Evolutionary conservation across 2,888 invertebrate species (phyloP).

Genomic region (Stomorhina lunata): DNA sequence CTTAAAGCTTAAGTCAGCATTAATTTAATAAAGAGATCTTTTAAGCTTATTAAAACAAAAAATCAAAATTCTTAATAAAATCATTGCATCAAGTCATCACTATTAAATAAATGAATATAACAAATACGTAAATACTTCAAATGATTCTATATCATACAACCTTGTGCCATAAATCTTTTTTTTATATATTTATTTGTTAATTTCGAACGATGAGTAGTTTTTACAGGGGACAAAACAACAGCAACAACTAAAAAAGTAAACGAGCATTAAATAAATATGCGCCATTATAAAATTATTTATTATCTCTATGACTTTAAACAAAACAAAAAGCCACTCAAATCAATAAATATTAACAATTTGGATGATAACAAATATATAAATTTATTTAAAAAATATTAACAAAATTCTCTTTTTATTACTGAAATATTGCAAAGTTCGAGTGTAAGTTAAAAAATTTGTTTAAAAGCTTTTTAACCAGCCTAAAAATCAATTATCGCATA

Average conservation of each 20-base stretch:
- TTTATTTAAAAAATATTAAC: background rate
- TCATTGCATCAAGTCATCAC: no score
- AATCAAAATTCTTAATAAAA: no score
- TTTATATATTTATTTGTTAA: slow-evolving; percentile 18
- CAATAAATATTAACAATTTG: no score
- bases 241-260: background rate
- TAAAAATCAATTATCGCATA: background rate
- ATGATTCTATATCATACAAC: slow-evolving; percentile 36
- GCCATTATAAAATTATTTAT: slow-evolving; percentile 27
- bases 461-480: background rate
- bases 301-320: slow-evolving; percentile 25
- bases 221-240: background rate
- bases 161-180: slow-evolving; percentile 53
- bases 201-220: background rate
- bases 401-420: background rate
- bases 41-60: no score
- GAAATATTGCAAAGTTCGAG: background rate
- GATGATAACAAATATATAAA: slow-evolving; percentile 1
- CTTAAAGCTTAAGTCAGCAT: no score
- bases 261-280: slow-evolving; percentile 7
- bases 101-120: no score
- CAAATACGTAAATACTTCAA: background rate
- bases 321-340: no score
- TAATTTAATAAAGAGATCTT: no score
- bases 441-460: background rate